phyloP scores from a whole-genome alignment of 2,888 invertebrate species.

The Elaeidobius kamerunicus region DNA sequence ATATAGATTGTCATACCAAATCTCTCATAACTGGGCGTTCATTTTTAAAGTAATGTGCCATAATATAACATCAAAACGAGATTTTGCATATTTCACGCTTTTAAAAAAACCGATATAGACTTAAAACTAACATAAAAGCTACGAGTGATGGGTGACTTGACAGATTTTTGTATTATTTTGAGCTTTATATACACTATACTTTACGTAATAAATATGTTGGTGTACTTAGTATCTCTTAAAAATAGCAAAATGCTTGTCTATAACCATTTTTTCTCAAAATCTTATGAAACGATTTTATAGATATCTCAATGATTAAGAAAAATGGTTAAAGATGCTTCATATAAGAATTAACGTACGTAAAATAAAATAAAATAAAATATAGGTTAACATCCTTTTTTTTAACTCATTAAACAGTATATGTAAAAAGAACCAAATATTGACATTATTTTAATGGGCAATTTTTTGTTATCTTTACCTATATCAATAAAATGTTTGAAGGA shows the following conservation, averaged over 20 bases:
- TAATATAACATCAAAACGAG: too few relatives aligned
- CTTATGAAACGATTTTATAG: not conserved
- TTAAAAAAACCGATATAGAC: conserved; percentile 28
- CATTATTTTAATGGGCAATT: too few relatives aligned
- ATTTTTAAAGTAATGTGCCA: too few relatives aligned
- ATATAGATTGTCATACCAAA: too few relatives aligned
- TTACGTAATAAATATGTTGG: conserved; percentile 25
- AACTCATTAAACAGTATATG: not conserved
- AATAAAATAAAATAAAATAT: not conserved
- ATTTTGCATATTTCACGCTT: conserved; percentile 15
- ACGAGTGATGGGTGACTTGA: conserved; percentile 37
- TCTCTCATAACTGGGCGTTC: too few relatives aligned
- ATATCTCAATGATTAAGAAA: too few relatives aligned
- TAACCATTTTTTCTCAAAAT: conserved; percentile 14
- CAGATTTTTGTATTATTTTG: conserved; percentile 21
- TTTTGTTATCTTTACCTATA: too few relatives aligned
- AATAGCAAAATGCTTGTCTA: conserved; percentile 11
- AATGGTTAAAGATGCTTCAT: conserved; percentile 9
- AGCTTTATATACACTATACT: conserved; percentile 26
- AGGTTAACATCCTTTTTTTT: conserved; percentile 3
- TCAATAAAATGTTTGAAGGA: too few relatives aligned
- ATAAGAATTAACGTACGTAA: conserved; percentile 10
- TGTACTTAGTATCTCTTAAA: conserved; percentile 24
- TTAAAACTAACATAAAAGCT: conserved; percentile 39
- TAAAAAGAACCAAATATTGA: too few relatives aligned